phyloP scores from a whole-genome alignment of 37 sponge, comb jelly and placozoan species.

The Aplysina aerophoba region DNA sequence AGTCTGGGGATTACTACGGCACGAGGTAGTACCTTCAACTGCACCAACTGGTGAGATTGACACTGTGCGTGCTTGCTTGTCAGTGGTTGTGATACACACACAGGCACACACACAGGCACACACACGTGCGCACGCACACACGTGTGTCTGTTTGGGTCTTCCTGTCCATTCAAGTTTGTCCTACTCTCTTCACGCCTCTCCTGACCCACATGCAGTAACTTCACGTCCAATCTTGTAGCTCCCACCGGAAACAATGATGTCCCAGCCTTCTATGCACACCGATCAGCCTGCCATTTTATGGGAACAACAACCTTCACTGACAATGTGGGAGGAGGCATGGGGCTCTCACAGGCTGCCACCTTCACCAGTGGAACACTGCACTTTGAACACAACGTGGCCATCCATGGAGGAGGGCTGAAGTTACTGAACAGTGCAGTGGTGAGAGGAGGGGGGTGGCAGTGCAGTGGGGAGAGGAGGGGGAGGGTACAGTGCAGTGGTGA shows the following conservation, averaged over 20 bases:
- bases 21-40: conserved; percentile 62
- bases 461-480: too few species aligned
- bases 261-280: conserved; percentile 21
- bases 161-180: neutral
- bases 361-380: neutral
- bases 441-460: neutral
- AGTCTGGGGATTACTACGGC: conserved; percentile 71
- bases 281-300: neutral
- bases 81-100: too few species aligned
- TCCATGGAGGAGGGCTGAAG: conserved; percentile 3
- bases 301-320: neutral
- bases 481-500: too few species aligned
- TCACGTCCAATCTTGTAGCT: too few species aligned
- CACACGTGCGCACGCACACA: neutral
- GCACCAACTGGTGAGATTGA: conserved; percentile 60
- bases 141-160: neutral
- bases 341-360: neutral
- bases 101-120: too few species aligned
- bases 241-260: neutral
- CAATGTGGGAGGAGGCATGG: neutral
- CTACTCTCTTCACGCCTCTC: too few species aligned
- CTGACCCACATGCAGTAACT: too few species aligned
- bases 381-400: neutral
- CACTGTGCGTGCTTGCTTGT: neutral
- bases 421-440: neutral